phyloP scores from a whole-genome alignment of 2,797 vertebrate genomes.

The Sebastes diploproa region DNA sequence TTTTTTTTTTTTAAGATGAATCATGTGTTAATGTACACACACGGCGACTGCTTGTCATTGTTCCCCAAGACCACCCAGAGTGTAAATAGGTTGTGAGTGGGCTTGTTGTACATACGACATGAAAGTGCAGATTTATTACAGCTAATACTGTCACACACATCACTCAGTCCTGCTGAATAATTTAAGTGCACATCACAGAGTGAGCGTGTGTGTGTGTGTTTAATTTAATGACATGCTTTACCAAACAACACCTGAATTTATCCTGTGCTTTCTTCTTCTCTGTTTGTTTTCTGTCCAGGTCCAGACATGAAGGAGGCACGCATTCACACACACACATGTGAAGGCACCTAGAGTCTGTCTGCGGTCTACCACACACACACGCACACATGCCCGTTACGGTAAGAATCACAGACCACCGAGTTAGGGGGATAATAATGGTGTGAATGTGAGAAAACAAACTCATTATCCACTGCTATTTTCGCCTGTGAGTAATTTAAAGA shows the following conservation, averaged over 20 bases:
- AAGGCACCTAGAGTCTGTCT: constrained; percentile 69
- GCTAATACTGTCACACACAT: constrained; percentile 31
- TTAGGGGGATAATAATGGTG: constrained; percentile 38
- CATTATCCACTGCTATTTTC: constrained; percentile 35
- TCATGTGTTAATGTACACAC: constrained; percentile 57
- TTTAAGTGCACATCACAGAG: not conserved
- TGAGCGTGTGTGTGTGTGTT: constrained; percentile 9
- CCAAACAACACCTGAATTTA: constrained; percentile 67
- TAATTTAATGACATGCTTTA: constrained; percentile 62
- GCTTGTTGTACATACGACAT: constrained; percentile 43
- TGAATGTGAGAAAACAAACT: constrained; percentile 49
- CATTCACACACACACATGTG: constrained; percentile 20
- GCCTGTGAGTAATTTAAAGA: constrained; percentile 6
- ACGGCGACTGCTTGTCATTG: constrained; percentile 34
- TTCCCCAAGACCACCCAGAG: constrained; percentile 69
- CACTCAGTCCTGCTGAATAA: constrained; percentile 25
- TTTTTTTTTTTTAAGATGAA: constrained; percentile 30
- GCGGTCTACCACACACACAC: constrained; percentile 64
- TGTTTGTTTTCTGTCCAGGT: constrained; percentile 74
- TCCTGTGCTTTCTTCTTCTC: constrained; percentile 43
- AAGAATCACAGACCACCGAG: constrained; percentile 60
- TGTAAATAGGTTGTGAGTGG: constrained; percentile 55
- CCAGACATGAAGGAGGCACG: constrained; percentile 70
- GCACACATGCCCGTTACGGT: constrained; percentile 51
- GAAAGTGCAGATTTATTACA: constrained; percentile 21